A percentile compares a stretch with the other conserved stretches of the same genome.
Evolutionary conservation across 2,113 vertebrate species (phyloP).

Genomic region (Hirundichthys speculiger): DNA sequence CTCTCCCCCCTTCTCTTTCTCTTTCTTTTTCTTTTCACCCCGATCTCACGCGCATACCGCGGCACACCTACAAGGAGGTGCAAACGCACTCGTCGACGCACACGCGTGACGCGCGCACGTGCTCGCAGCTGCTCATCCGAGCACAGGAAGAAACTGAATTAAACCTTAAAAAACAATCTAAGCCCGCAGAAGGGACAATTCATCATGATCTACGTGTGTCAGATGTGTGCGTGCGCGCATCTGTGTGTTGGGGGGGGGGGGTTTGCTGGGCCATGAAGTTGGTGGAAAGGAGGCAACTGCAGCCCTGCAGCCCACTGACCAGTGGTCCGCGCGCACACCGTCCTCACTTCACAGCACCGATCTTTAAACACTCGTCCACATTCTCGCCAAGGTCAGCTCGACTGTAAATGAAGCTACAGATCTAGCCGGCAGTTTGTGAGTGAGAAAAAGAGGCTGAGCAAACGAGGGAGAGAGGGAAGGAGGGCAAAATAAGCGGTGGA

Average conservation of each 20-base stretch:
- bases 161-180: constrained; percentile 99
- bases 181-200: constrained; percentile 93
- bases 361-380: constrained; percentile 83
- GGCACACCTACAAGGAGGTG: constrained; percentile 63
- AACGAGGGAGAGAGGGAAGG: constrained; percentile 4
- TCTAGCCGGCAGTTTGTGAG: constrained; percentile 27
- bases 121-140: constrained; percentile 93
- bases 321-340: constrained; percentile 79
- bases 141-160: constrained; percentile 99
- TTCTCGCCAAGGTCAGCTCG: constrained; percentile 83
- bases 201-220: constrained; percentile 94
- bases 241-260: neutral
- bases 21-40: constrained; percentile 19
- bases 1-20: constrained; percentile 21
- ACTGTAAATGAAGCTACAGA: constrained; percentile 75
- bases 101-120: constrained; percentile 64
- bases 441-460: constrained; percentile 6
- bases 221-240: constrained; percentile 62
- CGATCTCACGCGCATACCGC: constrained; percentile 34
- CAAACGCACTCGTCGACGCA: constrained; percentile 57
- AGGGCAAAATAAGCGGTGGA: constrained; percentile 3
- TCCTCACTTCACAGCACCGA: constrained; percentile 79
- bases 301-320: constrained; percentile 83
- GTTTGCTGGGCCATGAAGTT: constrained; percentile 67
- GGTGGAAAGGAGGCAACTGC: constrained; percentile 82